Evolutionary conservation across 2,888 invertebrate genomes (phyloP).

Genomic region (Rugalucina vietnamica): DNA sequence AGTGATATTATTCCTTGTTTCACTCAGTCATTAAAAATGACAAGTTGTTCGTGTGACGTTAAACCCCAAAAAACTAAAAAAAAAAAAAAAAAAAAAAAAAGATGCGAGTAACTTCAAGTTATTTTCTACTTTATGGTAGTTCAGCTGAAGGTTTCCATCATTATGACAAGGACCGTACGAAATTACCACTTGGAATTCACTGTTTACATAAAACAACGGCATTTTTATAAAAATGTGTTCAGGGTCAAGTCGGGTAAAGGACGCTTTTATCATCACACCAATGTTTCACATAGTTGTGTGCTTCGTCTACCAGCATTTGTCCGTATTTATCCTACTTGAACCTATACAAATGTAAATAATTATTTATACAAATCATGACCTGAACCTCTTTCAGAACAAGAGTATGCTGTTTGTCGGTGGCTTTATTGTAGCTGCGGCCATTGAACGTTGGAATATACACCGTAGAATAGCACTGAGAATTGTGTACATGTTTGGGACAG

Average conservation of each 20-base stretch:
- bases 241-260: background rate
- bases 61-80: background rate
- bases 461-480: slow-evolving; percentile 93
- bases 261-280: background rate
- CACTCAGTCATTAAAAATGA: too few relatives aligned
- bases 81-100: background rate
- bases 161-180: too few relatives aligned
- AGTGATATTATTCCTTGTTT: background rate
- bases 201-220: background rate
- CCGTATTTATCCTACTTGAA: background rate
- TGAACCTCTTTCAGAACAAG: slow-evolving; percentile 77
- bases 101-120: background rate
- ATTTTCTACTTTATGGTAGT: too few relatives aligned
- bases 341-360: too few relatives aligned
- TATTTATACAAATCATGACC: background rate
- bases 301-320: background rate
- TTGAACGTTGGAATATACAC: slow-evolving; percentile 94
- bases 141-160: too few relatives aligned
- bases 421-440: slow-evolving; percentile 94
- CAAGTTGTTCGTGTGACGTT: background rate
- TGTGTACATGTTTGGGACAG: slow-evolving; percentile 87
- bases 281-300: background rate
- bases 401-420: slow-evolving; percentile 87
- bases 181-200: too few relatives aligned
- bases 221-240: too few relatives aligned